Evolutionary conservation across 2,113 vertebrate species (phyloP).

Genomic region (Procavia capensis): DNA sequence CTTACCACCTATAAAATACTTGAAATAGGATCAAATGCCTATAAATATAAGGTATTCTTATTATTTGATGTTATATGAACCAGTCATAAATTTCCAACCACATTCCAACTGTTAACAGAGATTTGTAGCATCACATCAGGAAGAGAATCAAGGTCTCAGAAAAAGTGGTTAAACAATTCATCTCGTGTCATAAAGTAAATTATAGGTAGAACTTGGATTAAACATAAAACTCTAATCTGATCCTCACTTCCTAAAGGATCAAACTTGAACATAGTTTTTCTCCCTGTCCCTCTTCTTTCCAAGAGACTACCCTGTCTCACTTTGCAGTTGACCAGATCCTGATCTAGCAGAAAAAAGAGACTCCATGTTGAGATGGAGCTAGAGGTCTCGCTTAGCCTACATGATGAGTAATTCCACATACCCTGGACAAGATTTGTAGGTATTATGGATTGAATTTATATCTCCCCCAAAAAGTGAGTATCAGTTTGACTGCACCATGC

Average conservation of each 20-base stretch:
- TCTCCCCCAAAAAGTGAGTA: too few relatives aligned
- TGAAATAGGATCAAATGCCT: neutral
- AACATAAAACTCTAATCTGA: neutral
- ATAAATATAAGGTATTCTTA: neutral
- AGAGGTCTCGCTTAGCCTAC: rapidly evolving
- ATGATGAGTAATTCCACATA: rapidly evolving
- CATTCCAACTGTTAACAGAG: neutral
- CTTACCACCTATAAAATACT: neutral
- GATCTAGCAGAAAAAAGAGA: neutral
- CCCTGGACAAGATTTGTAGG: neutral
- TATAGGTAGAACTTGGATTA: neutral
- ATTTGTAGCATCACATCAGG: neutral
- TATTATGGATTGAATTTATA: too few relatives aligned
- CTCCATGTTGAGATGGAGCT: neutral
- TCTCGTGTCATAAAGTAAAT: neutral
- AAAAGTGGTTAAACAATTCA: neutral
- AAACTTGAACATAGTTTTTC: neutral
- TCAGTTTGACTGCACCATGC: too few relatives aligned
- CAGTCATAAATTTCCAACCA: neutral
- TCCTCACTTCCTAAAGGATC: neutral
- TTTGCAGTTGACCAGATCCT: neutral
- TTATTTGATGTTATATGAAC: neutral
- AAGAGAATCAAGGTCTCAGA: neutral
- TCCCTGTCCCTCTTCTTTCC: neutral
- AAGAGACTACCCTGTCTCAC: neutral